Percentiles rank a stretch among this genome's conserved stretches.
These are phyloP conservation scores for Dynastes grantii DNA, from an alignment of 2,888 invertebrate genomes.

Conservation along the genomic window DNA sequence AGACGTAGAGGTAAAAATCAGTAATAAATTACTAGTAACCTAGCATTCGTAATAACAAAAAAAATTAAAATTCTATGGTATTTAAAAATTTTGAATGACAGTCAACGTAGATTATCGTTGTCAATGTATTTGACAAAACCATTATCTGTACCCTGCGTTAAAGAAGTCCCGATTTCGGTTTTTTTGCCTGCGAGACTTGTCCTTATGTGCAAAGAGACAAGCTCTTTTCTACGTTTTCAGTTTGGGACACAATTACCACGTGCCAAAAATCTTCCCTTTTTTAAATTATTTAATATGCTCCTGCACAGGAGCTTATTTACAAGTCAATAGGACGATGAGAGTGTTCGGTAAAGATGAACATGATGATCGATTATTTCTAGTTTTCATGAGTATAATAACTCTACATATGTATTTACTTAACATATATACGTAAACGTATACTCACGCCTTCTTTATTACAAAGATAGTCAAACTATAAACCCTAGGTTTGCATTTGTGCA, in stretches of 20 bases:
- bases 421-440: too few relatives aligned
- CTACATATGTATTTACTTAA: too few relatives aligned
- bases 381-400: background rate
- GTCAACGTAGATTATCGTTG: constrained; percentile 23
- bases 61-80: too few relatives aligned
- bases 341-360: background rate
- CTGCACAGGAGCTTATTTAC: constrained; percentile 14
- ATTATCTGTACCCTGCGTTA: constrained; percentile 9
- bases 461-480: too few relatives aligned
- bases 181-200: constrained; percentile 26
- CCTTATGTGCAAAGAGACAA: constrained; percentile 20
- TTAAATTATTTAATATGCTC: too few relatives aligned
- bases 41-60: too few relatives aligned
- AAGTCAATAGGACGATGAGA: constrained; percentile 19
- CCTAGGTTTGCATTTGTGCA: too few relatives aligned
- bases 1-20: too few relatives aligned
- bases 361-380: constrained; percentile 4
- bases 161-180: constrained; percentile 15
- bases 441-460: too few relatives aligned
- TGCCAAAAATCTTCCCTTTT: constrained; percentile 51
- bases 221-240: constrained; percentile 28
- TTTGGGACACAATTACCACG: constrained; percentile 54
- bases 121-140: constrained; percentile 25
- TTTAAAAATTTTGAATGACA: too few relatives aligned
- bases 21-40: too few relatives aligned